Base-by-base conservation (phyloP, 1,140 invertebrate genomes). In the Zaprionus taronus region DNA sequence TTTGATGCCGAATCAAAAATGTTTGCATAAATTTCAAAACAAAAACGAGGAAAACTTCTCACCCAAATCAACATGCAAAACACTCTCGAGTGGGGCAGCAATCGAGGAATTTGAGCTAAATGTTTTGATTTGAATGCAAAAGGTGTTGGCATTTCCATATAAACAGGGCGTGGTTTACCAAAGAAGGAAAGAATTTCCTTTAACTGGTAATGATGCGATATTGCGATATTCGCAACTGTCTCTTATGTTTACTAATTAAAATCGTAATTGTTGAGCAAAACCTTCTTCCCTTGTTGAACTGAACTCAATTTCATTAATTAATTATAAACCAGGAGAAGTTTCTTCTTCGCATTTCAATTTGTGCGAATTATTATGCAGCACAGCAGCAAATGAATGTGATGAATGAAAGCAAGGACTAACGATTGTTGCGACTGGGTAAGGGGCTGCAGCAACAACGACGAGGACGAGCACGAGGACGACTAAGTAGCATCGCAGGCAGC, bases 11-110 rank as follows among this genome's bases (percentile, higher is more conserved):
- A 36, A 70, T 80, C 74, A 84, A 77, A 83, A 70, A 84, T 81
- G 66, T 76, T 68, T 85, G 82, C 83, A 85, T 81, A 85, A 53
- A 80, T 80, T 83, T 79, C 36, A 36, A 81, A 82, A 75, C 47
- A 44, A 38, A 17, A 44, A 5, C 12, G 9, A 72, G 36, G 11
- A 31, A 56, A 61, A 53, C 31, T 26, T 26, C 5, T 24, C 12
- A 38, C n/a, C 38, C 53, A 71, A 75, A 74, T 57, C 41, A 38
- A 67, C 72, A 79, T 75, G 65, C 61, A 68, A 61, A 69, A 20
- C 6, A 9, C 47, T 20, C 6, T 49, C 47, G 17, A 57, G 38
- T n/a, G 38, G 15, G 38, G 38, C 15, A 17, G 28, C n/a, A 20
- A 38, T 51, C 26, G 17, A 44, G 57, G 73, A 72, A 76, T 73